Evolutionary conservation across 2,113 vertebrate species (phyloP), one percentile per base, ranked within the genome.

Genomic region (Epinephelus cyanopodus): DNA sequence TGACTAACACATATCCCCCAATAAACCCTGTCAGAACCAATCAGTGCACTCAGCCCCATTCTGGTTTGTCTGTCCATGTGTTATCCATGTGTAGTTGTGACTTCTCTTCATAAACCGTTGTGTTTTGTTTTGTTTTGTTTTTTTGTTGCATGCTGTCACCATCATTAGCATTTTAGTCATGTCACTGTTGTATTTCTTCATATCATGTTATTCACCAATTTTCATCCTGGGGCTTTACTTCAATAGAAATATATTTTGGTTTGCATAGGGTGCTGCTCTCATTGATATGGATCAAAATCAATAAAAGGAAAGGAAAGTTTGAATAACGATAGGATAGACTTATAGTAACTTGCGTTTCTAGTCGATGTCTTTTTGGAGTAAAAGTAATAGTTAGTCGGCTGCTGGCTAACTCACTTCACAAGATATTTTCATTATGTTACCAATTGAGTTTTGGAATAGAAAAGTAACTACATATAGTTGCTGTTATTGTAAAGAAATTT

Each of bases 141-240:
- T 83, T 90, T 93, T 50, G 64, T 92, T 90, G 94, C 96, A 97
- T 96, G 96, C 92, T 86, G 64, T 29, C 77, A 84, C 70, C 95
- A 95, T 96, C 91, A 87, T 93, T 90, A 90, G 90, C 29, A 53
- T 84, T 85, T 73, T 42, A 81, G 65, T 62, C 79, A 45, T 83
- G 52, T 79, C 39, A 47, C 19, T 81, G 53, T 82, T 54, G 37
- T 64, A 27, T 76, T 67, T 84, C 57, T 70, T 48, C 72, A 82
- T 71, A 62, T 69, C 77, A 71, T 86, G 52, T 77, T 82, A 61
- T 69, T 64, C 74, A 60, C 29, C 21, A 11, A 6, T 83, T 77
- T 82, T 72, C 64, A 75, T 63, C 73, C 84, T 76, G 80, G 60
- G 76, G 37, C 62, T 86, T 72, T 56, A 47, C 29, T 29, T 45